phyloP scores from a whole-genome alignment of 37 sponge, comb jelly and placozoan genomes.

The Diacarnus erythraeanus region DNA sequence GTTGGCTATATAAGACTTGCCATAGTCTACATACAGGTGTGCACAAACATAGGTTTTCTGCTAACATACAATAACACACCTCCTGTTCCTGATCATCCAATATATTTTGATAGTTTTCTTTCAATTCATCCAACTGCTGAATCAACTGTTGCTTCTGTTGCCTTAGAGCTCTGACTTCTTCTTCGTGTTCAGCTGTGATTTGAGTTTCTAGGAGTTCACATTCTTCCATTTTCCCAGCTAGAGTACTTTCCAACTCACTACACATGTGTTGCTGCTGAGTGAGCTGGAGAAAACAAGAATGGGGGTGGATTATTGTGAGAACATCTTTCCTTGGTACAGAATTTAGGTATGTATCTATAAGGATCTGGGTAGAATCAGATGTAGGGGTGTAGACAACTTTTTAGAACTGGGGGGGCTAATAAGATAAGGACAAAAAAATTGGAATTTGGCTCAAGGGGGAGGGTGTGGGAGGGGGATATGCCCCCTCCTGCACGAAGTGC shows the following conservation, averaged over 20 bases:
- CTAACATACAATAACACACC: conserved; percentile 14
- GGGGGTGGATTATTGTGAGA: no score
- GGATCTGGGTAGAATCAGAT: no score
- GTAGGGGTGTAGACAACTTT: no score
- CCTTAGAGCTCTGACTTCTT: conserved; percentile 52
- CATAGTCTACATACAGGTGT: not conserved
- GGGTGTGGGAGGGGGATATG: no score
- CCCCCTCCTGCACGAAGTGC: no score
- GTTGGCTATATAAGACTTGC: no score
- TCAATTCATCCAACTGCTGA: conserved; percentile 22
- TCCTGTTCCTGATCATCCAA: conserved; percentile 25
- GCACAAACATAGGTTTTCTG: no score
- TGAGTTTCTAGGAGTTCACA: conserved; percentile 31
- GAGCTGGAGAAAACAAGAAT: not conserved
- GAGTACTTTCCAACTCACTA: conserved; percentile 6
- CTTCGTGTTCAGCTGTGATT: conserved; percentile 54
- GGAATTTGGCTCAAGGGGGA: no score
- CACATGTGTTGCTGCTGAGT: not conserved
- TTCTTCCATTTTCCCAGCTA: conserved; percentile 3
- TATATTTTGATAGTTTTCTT: conserved; percentile 19
- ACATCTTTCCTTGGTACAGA: no score
- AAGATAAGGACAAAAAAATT: no score
- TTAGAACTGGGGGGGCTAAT: no score
- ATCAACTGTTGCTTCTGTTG: conserved; percentile 37
- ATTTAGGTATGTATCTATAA: no score